phyloP scores from a whole-genome alignment of 2,797 vertebrate genomes.

The Fundulus diaphanus region DNA sequence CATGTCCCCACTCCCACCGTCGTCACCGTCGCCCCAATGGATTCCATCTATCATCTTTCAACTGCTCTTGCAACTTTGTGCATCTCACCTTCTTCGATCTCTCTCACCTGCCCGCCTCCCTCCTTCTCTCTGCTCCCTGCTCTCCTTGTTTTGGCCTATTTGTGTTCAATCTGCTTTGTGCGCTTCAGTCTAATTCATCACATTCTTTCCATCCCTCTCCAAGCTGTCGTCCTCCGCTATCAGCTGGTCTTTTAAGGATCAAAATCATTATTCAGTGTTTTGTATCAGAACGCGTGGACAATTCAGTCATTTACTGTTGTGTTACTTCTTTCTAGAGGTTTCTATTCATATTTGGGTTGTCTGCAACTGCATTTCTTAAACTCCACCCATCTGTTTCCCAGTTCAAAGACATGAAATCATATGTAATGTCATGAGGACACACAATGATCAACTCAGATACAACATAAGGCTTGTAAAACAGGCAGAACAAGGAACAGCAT shows the following conservation, averaged over 20 bases:
- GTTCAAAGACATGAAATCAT: slow-evolving; percentile 16
- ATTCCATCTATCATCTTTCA: slow-evolving; percentile 67
- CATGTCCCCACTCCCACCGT: slow-evolving; percentile 37
- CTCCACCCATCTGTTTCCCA: slow-evolving; percentile 8
- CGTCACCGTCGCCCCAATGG: slow-evolving; percentile 36
- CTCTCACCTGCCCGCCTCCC: slow-evolving; percentile 2
- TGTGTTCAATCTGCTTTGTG: slow-evolving; percentile 19
- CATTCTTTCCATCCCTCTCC: slow-evolving; percentile 12
- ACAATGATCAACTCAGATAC: not conserved
- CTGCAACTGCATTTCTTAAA: slow-evolving; percentile 15
- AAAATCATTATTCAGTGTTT: slow-evolving; percentile 59
- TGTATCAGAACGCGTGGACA: slow-evolving; percentile 45
- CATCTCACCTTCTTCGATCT: slow-evolving; percentile 26
- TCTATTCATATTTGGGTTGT: slow-evolving; percentile 28
- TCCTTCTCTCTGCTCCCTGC: slow-evolving; percentile 21
- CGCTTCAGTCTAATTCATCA: slow-evolving; percentile 17
- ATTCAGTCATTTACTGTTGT: slow-evolving; percentile 6
- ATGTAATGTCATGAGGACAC: slow-evolving; percentile 18
- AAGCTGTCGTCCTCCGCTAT: slow-evolving; percentile 30
- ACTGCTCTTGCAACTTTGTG: slow-evolving; percentile 43
- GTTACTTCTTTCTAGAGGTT: slow-evolving; percentile 14
- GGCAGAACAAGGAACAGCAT: not conserved
- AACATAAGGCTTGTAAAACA: not conserved
- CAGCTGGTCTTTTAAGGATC: slow-evolving; percentile 37
- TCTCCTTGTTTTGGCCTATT: slow-evolving; percentile 18